Conservation (phyloP, 2,888 invertebrate genomes). For the Coelopa pilipes region DNA sequence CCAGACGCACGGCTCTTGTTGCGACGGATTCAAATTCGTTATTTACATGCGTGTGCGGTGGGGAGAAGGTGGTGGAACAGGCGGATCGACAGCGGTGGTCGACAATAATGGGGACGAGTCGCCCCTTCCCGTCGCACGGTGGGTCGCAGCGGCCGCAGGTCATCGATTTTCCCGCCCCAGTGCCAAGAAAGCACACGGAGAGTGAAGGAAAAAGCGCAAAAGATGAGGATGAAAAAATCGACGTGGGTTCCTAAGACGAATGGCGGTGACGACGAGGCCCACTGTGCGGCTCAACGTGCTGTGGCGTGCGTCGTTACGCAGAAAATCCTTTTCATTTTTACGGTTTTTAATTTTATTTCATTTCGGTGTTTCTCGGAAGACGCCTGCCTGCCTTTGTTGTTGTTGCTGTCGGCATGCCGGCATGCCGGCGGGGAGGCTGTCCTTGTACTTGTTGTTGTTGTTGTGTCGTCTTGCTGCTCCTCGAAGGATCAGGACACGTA, state of each 20-base stretch:
- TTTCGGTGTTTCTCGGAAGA: not conserved
- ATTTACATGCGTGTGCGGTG: constrained; percentile 2
- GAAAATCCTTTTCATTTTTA: constrained; percentile 28
- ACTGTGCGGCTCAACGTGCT: not conserved
- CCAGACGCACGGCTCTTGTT: not conserved
- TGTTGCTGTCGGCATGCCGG: not conserved
- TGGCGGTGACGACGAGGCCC: not conserved
- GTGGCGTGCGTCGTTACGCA: constrained; percentile 1
- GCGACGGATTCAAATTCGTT: constrained; percentile 13
- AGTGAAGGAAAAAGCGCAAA: not conserved
- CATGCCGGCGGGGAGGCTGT: too few species aligned
- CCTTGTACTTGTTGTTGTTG: too few species aligned
- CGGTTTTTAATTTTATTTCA: constrained; percentile 31
- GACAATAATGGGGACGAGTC: not conserved
- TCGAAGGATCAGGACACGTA: not conserved
- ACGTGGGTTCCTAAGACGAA: not conserved
- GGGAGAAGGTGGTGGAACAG: not conserved
- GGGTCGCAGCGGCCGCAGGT: not conserved
- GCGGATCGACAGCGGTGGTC: not conserved
- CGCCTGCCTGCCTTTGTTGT: not conserved
- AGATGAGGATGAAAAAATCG: not conserved
- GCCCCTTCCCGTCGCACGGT: not conserved
- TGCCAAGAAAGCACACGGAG: too few species aligned
- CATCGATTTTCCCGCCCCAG: too few species aligned
- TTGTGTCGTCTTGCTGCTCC: not conserved